Base-by-base conservation (phyloP, 2,888 invertebrate species). In the Eristalis tenax region DNA sequence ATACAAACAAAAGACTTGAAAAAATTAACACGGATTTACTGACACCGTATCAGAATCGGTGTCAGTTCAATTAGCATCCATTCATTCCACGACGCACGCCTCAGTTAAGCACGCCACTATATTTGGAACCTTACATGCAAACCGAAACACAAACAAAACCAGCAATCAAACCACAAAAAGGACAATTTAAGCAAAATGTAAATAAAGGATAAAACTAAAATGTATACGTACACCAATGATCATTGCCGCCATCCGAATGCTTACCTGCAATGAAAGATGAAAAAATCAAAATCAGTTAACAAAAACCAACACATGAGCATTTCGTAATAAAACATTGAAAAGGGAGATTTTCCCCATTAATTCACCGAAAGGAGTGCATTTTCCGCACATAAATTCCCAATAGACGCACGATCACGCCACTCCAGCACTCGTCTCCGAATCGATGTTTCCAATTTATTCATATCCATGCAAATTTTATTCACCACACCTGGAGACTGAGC, bases 381-480 rank as follows among this genome's bases (percentile, higher is more conserved):
- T 83, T 83, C 79, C 79, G 83, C 87, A 71, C 83, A 87, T 87
- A 87, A 87, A 80, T 80, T 83, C 65, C 71, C 66, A 38, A 83
- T 64, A 35, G 66, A 66, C 50, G 75, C 83, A 77, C 57, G 69
- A 86, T 74, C 85, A 40, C 66, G 59, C 13, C 5, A 59, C 59
- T 13, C 59, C 32, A 32, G 1, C 38, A 57, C 66, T 61, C 64
- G 64, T 83, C 74, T 83, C 83, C 18, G 69, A 83, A 87, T 83
- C 83, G 73, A 83, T 87, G 83, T 83, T 87, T 76, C 57, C 83
- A 87, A 87, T 87, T 87, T 87, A 87, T 87, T 87, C 87, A 87
- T 83, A 87, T 87, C 83, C 83, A 87, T 87, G 87, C 79, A 87
- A 87, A 87, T 87, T 79, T 83, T 80, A 87, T 87, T 83, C 87